Evolutionary conservation across 2,888 invertebrate genomes (phyloP), one percentile per base, ranked within the genome.

Genomic region (Parthenolecanium corni): DNA sequence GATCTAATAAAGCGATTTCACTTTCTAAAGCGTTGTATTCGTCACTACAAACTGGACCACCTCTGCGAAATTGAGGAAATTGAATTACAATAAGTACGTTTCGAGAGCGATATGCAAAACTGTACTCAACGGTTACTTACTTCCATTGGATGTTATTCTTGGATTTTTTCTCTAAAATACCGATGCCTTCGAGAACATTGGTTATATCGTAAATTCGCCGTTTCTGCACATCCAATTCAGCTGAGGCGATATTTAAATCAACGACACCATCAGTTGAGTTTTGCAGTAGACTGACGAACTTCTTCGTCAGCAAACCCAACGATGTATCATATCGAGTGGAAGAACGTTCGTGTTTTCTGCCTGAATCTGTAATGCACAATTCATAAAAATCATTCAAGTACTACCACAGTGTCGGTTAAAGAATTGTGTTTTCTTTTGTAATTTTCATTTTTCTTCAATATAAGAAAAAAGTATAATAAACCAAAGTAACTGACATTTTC

Each of bases 121-220:
- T 20, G 2, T 9, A 18, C 16, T 21, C 16, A 54, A 63, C n/a
- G 44, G n/a, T 38, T n/a, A 72, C 76, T 73, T 69, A 90, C 79
- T 90, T 91, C 94, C 93, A 94, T 74, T 94, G 94, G 72, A 95
- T 94, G 76, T 94, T 94, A 75, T 95, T 95, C 79, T 95, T 95
- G 65, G 93, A 93, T 77, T 91, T 91, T 76, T 95, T 95, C 74
- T 92, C 91, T 74, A 95, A 82, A 72, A 95, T 89, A 67, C 92
- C 92, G 72, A 95, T 93, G 67, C 94, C 95, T 75, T 95, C 95
- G 70, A 95, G 77, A 44, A 95, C 95, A 76, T 95, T 95, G 65
- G 95, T 95, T 72, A 95, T 95, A 76, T 95, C 95, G 75, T 95
- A 95, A 72, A 95, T 94, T 71, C 95, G 82, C 71, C 95, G 82